phyloP scores from a whole-genome alignment of 2,797 vertebrate genomes.

The Cossypha polioptera region DNA sequence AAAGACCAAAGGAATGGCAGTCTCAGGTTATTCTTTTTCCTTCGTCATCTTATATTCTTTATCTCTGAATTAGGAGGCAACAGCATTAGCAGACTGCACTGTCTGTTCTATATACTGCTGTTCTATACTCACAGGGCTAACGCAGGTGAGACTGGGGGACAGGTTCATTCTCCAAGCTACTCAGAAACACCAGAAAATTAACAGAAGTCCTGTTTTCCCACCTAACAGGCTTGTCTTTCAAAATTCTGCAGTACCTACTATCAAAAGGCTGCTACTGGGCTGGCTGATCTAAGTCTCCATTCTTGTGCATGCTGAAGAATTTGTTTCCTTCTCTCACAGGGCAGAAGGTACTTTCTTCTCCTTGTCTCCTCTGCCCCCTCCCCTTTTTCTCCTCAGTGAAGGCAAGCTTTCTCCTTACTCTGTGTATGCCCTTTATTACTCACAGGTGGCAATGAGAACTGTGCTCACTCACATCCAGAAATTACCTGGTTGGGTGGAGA shows the following conservation, averaged over 20 bases:
- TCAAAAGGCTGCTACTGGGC: neutral
- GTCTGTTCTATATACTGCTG: neutral
- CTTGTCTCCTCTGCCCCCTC: neutral
- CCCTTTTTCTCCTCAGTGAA: neutral
- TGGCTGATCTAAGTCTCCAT: neutral
- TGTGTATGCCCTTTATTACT: neutral
- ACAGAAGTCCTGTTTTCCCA: neutral
- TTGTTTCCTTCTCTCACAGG: neutral
- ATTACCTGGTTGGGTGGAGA: neutral
- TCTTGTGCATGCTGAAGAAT: neutral
- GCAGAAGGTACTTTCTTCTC: neutral
- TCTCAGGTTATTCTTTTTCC: neutral
- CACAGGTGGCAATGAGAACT: neutral
- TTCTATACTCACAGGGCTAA: neutral
- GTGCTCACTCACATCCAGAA: neutral
- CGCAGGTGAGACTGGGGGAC: neutral
- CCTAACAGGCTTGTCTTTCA: neutral
- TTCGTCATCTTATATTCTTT: neutral
- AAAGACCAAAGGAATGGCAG: neutral
- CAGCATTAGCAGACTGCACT: neutral
- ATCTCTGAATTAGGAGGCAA: neutral
- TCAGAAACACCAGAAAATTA: neutral
- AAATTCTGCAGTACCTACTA: neutral
- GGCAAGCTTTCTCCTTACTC: neutral
- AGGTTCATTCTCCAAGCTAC: neutral